These are phyloP conservation scores for Rhinogobio ventralis DNA, from an alignment of 2,797 vertebrate species.

Conservation along the genomic window DNA sequence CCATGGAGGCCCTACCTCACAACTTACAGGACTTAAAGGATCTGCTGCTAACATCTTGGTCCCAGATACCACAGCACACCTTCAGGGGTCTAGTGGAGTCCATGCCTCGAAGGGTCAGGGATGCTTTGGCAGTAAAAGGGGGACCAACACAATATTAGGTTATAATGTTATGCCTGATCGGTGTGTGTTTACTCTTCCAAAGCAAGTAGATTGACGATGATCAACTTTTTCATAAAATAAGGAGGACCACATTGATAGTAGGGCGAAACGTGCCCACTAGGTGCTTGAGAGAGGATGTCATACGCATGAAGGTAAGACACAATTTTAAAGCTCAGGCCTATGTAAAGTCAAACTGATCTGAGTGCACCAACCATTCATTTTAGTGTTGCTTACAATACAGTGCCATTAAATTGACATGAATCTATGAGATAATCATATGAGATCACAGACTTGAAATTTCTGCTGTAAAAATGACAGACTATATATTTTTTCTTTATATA, in stretches of 20 bases:
- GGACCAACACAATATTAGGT: too few species aligned
- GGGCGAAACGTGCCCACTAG: neutral
- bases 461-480: neutral
- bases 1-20: too few species aligned
- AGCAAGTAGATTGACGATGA: neutral
- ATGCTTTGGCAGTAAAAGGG: too few species aligned
- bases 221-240: neutral
- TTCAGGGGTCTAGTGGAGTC: too few species aligned
- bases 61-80: too few species aligned
- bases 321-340: neutral
- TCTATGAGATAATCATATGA: neutral
- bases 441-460: neutral
- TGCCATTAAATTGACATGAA: neutral
- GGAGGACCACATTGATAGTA: neutral
- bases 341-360: neutral
- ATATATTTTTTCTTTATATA: neutral
- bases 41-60: too few species aligned
- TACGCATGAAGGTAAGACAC: neutral
- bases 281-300: slow-evolving; percentile 1
- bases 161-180: too few species aligned
- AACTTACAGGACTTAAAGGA: too few species aligned
- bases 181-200: neutral
- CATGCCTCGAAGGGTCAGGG: too few species aligned
- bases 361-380: neutral
- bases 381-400: neutral